phyloP scores from a whole-genome alignment of 2,113 vertebrate genomes.

The Syngnathus floridae region DNA sequence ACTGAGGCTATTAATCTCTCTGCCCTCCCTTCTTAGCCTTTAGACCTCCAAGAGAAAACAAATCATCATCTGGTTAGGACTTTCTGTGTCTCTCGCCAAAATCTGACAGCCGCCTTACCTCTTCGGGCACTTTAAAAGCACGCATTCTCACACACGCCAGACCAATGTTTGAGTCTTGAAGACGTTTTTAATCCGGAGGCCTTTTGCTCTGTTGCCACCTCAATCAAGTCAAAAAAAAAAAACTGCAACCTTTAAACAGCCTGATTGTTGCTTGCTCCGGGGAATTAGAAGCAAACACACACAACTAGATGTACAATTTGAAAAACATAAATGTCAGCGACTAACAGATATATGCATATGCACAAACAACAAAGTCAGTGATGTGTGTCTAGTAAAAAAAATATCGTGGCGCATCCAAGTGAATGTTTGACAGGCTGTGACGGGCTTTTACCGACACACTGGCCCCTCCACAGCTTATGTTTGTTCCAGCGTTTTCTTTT shows the following conservation, averaged over 20 bases:
- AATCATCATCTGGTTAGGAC: conserved; percentile 54
- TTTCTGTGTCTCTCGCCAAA: conserved; percentile 41
- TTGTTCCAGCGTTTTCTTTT: conserved; percentile 16
- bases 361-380: conserved; percentile 26
- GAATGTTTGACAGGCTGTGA: conserved; percentile 54
- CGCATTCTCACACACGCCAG: conserved; percentile 14
- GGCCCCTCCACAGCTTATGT: conserved; percentile 17
- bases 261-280: conserved; percentile 27
- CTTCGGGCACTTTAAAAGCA: conserved; percentile 37
- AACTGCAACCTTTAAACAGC: conserved; percentile 29
- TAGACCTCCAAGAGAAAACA: conserved; percentile 46
- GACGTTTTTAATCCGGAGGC: conserved; percentile 49
- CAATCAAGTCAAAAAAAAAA: not conserved
- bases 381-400: conserved; percentile 51
- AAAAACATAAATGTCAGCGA: conserved; percentile 19
- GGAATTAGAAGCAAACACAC: conserved; percentile 25
- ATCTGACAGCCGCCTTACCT: conserved; percentile 52
- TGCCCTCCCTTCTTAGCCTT: conserved; percentile 51
- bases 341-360: conserved; percentile 2
- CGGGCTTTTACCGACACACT: conserved; percentile 26
- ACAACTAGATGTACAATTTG: conserved; percentile 6
- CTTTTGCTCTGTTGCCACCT: conserved; percentile 49
- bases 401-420: conserved; percentile 37
- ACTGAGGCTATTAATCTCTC: conserved; percentile 44
- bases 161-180: conserved; percentile 42